Percentiles rank a stretch among this genome's conserved stretches.
These are phyloP conservation scores for Galendromus occidentalis DNA, from an alignment of 1,140 invertebrate genomes.

Conservation along the genomic window DNA sequence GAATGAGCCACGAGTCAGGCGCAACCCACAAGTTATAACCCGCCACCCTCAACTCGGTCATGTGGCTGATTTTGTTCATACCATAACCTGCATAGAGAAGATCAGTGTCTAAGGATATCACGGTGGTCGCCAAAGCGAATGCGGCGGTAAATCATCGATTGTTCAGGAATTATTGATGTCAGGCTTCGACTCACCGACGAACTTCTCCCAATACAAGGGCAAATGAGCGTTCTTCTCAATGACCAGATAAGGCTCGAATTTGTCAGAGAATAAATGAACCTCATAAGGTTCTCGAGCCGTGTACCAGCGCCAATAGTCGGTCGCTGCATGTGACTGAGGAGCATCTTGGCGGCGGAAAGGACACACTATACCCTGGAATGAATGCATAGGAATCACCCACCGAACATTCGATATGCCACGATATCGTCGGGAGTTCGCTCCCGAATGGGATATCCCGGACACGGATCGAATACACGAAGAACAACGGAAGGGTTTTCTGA, in stretches of 20 bases:
- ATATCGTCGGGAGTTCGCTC: too few relatives aligned
- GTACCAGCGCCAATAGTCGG: conserved; percentile 25
- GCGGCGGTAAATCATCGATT: background rate
- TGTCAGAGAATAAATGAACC: conserved; percentile 20
- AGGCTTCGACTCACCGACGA: background rate
- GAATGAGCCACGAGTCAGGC: conserved; percentile 21
- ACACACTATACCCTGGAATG: background rate
- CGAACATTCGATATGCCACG: too few relatives aligned
- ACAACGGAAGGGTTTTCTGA: too few relatives aligned
- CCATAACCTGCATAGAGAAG: conserved; percentile 23
- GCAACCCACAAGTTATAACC: conserved; percentile 21
- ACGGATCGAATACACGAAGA: too few relatives aligned
- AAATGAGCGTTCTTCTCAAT: conserved; percentile 16
- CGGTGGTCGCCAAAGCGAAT: background rate
- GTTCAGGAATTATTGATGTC: background rate
- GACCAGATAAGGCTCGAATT: conserved; percentile 23
- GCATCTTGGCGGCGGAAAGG: conserved; percentile 17
- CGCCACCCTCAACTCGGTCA: conserved; percentile 22
- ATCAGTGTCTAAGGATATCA: background rate
- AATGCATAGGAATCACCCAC: too few relatives aligned
- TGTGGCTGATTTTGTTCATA: conserved; percentile 25
- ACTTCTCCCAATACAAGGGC: background rate
- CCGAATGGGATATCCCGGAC: too few relatives aligned
- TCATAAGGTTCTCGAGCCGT: conserved; percentile 19
- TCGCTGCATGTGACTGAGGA: conserved; percentile 21